Evolutionary conservation across 2,888 invertebrate genomes (phyloP).

Genomic region (Drosophila macrospina): DNA sequence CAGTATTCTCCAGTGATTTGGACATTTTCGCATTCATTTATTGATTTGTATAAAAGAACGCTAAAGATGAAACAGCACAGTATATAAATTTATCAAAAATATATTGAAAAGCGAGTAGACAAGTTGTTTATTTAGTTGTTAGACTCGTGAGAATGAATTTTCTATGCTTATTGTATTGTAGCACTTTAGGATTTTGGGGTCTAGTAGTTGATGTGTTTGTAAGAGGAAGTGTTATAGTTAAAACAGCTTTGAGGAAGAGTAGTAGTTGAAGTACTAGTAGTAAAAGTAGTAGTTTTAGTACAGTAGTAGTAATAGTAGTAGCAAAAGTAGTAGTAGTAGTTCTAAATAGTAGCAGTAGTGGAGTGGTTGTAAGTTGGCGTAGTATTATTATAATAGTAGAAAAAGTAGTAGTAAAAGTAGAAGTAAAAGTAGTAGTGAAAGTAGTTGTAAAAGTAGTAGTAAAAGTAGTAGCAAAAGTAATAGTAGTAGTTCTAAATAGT

Average conservation of each 20-base stretch:
- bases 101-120: not conserved
- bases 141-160: not conserved
- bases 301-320: not conserved
- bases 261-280: too few species aligned
- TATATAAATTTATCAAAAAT: conserved; percentile 1
- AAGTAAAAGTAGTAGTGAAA: too few species aligned
- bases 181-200: not conserved
- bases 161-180: not conserved
- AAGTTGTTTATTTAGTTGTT: not conserved
- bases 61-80: not conserved
- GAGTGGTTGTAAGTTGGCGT: too few species aligned
- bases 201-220: not conserved
- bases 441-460: too few species aligned
- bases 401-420: too few species aligned
- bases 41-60: too few species aligned
- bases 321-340: not conserved
- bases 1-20: not conserved
- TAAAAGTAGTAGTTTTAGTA: too few species aligned
- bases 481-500: not conserved
- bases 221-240: too few species aligned
- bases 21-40: not conserved
- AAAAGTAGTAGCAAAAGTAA: not conserved
- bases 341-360: too few species aligned
- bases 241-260: too few species aligned
- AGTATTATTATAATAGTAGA: too few species aligned